Percentiles rank a stretch among this genome's conserved stretches.
These are phyloP conservation scores for Tetranychus truncatus DNA, from an alignment of 2,888 invertebrate genomes.

Conservation along the genomic window DNA sequence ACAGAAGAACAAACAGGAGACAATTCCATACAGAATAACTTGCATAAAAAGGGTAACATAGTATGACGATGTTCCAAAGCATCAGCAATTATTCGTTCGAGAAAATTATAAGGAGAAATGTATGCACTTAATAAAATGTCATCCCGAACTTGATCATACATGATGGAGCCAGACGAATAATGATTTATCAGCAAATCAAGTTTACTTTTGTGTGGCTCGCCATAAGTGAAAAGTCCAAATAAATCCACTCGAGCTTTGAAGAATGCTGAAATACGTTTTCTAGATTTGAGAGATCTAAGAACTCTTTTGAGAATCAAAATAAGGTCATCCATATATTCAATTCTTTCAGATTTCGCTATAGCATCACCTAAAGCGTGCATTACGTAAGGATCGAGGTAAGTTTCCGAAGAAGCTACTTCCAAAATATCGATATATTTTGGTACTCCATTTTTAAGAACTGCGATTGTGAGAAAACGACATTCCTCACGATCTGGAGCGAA, in stretches of 20 bases:
- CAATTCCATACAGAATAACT: not conserved
- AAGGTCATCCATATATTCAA: not conserved
- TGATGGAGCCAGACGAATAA: not conserved
- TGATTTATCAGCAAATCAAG: not conserved
- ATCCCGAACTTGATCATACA: not conserved
- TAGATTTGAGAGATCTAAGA: not conserved
- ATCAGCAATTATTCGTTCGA: not conserved
- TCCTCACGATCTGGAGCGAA: not conserved
- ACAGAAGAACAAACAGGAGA: not conserved
- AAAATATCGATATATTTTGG: not conserved
- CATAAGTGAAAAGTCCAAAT: not conserved
- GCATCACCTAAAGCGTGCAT: not conserved
- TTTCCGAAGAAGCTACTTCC: not conserved
- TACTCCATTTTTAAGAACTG: not conserved
- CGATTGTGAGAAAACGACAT: not conserved
- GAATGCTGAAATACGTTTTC: not conserved
- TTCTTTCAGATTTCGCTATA: not conserved
- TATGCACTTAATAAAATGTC: not conserved
- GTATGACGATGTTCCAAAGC: not conserved
- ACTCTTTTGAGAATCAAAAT: not conserved
- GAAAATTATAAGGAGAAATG: not conserved
- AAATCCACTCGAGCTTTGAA: not conserved
- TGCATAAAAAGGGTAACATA: not conserved
- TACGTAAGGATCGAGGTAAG: not conserved
- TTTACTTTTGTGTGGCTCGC: not conserved